These are phyloP conservation scores for Phymastichus coffea DNA, from an alignment of 1,140 invertebrate species.

Conservation along the genomic window DNA sequence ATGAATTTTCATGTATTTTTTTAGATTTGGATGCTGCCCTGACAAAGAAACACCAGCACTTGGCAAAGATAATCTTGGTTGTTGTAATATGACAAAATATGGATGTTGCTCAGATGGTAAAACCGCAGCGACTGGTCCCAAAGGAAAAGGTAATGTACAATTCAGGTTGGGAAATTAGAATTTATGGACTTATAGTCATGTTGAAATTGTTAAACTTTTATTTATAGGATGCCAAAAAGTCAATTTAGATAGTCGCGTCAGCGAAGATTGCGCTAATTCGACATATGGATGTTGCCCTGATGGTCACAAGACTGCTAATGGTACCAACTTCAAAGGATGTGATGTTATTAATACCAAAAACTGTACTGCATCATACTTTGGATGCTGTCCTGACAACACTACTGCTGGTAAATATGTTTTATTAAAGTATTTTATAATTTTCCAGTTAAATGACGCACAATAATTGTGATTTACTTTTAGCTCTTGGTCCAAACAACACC, in stretches of 20 bases:
- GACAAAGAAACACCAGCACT: constrained; percentile 64
- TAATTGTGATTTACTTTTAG: no score
- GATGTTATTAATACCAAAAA: constrained; percentile 56
- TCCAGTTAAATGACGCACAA: no score
- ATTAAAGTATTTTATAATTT: no score
- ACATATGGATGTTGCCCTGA: constrained; percentile 68
- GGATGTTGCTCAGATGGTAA: constrained; percentile 80
- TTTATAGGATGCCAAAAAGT: constrained; percentile 41
- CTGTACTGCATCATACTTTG: constrained; percentile 64
- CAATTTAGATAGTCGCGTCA: constrained; percentile 31
- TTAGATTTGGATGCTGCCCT: constrained; percentile 67
- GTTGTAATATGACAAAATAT: constrained; percentile 62
- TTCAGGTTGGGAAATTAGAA: no score
- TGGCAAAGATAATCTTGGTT: constrained; percentile 64
- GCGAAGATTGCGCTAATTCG: constrained; percentile 52
- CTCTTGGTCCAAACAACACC: constrained; percentile 66
- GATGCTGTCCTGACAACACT: constrained; percentile 75
- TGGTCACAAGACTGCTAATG: constrained; percentile 53
- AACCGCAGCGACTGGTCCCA: constrained; percentile 67
- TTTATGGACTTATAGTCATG: no score
- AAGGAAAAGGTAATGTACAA: constrained; percentile 58
- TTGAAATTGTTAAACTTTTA: no score
- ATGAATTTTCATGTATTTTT: constrained; percentile 12
- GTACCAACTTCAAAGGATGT: constrained; percentile 56
- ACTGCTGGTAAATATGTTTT: constrained; percentile 57